Base-by-base conservation (phyloP, 2,888 invertebrate genomes). In the Rotaria sp. region DNA sequence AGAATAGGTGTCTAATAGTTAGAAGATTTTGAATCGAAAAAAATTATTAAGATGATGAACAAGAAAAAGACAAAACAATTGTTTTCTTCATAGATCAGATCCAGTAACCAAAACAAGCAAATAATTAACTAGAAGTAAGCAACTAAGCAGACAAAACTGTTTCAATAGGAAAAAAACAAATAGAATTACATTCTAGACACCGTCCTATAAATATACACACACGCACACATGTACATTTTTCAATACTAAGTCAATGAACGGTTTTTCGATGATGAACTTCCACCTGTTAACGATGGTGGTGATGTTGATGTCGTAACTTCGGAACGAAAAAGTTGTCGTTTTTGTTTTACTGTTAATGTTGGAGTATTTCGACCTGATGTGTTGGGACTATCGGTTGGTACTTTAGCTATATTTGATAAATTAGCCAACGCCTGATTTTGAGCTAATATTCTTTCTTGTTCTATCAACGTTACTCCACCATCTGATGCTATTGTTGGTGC, bases 131-230 rank as follows among this genome's bases (percentile, higher is more conserved):
- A 67, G 8, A 67, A 67, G 5, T 24, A 52, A 52, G 52, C 52
- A 52, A 52, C 52, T 67, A 67, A 30, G 15, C 26, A 59, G 57
- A 59, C 57, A 59, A 59, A 26, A 59, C 57, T 59, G n/a, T 8
- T 59, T 67, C 67, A 35, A 67, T 35, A 18, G 5, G 30, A 57
- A 57, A 11, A 35, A 30, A 67, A 11, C 30, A 67, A 18, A n/a
- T 67, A 67, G 67, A 67, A 67, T 67, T 67, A 67, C 67, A 67
- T 67, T 67, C 67, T n/a, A 67, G 30, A 67, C 30, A 67, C 35
- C n/a, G 35, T 30, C 35, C 67, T 35, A 67, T 30, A 67, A 35
- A 35, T 35, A 15, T 18, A 67, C 4, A 55, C 11, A 57, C 10
- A 57, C 10, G n/a, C 4, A 67, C 50, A 50, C 13, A 18, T 50